Evolutionary conservation across 2,797 vertebrate species (phyloP).

Genomic region (Gymnothorax reevesii): DNA sequence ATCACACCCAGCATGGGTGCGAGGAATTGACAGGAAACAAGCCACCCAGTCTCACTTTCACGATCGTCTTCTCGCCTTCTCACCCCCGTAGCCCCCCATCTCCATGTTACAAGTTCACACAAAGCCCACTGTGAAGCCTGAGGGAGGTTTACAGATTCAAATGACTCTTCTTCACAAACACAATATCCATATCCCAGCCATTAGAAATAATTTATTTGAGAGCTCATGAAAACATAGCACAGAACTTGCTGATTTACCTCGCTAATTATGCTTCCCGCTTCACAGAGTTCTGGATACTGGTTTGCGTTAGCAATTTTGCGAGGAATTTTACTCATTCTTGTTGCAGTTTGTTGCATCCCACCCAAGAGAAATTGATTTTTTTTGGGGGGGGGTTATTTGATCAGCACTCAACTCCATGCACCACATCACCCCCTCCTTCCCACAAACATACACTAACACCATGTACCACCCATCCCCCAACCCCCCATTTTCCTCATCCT

Average conservation of each 20-base stretch:
- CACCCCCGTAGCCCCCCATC: slow-evolving; percentile 26
- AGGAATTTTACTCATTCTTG: background rate
- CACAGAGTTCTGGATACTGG: background rate
- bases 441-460: no score
- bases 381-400: no score
- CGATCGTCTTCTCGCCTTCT: slow-evolving; percentile 45
- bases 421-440: no score
- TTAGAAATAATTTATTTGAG: background rate
- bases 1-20: slow-evolving; percentile 72
- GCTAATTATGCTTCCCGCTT: background rate
- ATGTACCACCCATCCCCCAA: no score
- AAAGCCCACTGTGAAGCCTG: slow-evolving; percentile 48
- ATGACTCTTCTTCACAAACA: background rate
- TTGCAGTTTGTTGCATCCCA: no score
- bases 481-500: no score
- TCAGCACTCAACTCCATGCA: no score
- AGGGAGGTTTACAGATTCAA: background rate
- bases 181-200: background rate
- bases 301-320: background rate
- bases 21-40: slow-evolving; percentile 78
- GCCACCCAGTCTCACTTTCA: slow-evolving; percentile 75
- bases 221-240: background rate
- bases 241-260: background rate
- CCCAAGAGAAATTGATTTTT: no score
- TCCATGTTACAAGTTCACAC: slow-evolving; percentile 61